A percentile compares a stretch with the other conserved stretches of the same genome.
Conservation (phyloP, 37 sponge, comb jelly and placozoan genomes). For the Halisarca cf. caerulea region DNA sequence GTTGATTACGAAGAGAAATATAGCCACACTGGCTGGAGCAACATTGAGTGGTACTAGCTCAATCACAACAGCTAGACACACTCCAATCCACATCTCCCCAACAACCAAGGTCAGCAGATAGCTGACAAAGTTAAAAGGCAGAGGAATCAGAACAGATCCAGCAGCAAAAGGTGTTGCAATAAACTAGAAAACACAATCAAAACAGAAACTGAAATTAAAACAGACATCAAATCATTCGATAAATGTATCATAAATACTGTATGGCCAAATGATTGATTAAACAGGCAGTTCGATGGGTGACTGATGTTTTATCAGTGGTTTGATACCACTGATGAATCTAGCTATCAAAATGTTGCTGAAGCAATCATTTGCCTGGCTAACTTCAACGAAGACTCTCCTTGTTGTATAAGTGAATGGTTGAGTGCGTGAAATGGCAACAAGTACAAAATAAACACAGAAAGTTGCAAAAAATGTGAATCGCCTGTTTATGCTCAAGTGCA, state of each 20-base stretch:
- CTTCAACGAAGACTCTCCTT: too few species aligned
- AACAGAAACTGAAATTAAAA: not conserved
- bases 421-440: too few species aligned
- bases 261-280: not conserved
- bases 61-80: constrained; percentile 70
- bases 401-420: too few species aligned
- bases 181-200: constrained; percentile 42
- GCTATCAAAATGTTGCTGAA: too few species aligned
- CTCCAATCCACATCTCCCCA: constrained; percentile 93
- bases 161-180: constrained; percentile 80
- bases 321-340: too few species aligned
- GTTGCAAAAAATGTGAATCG: too few species aligned
- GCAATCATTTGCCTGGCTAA: too few species aligned
- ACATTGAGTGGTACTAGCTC: constrained; percentile 56
- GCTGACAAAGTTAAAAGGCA: constrained; percentile 72
- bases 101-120: constrained; percentile 71
- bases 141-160: constrained; percentile 66
- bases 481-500: too few species aligned
- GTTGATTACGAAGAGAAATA: constrained; percentile 83
- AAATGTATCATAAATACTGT: too few species aligned
- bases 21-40: constrained; percentile 48
- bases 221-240: not conserved
- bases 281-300: too few species aligned
- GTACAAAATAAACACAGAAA: too few species aligned
- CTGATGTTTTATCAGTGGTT: too few species aligned